Percentiles rank a stretch among this genome's conserved stretches.
phyloP scores from a whole-genome alignment of 2,888 invertebrate species.

The Caenorhabditis uteleia region DNA sequence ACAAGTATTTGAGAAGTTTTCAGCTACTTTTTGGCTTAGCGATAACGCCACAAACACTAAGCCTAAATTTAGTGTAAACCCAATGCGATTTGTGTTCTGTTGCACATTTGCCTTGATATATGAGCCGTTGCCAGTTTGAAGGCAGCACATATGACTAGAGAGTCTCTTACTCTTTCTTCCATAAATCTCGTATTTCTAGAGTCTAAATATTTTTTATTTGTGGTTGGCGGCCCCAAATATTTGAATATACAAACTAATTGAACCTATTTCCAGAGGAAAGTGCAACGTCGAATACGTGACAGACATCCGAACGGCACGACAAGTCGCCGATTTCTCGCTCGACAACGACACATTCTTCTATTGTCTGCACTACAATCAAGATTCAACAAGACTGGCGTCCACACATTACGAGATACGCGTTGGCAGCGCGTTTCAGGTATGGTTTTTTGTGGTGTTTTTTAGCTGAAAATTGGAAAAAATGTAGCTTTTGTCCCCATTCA shows the following conservation, averaged over 20 bases:
- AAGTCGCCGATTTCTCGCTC: conserved; percentile 71
- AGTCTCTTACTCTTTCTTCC: too few species aligned
- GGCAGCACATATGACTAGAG: too few species aligned
- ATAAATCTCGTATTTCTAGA: conserved; percentile 1
- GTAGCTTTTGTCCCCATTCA: neutral
- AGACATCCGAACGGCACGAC: conserved; percentile 71
- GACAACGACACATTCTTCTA: conserved; percentile 74
- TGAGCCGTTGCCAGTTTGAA: too few species aligned
- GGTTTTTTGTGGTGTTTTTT: neutral
- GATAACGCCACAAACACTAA: too few species aligned
- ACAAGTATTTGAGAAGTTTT: too few species aligned
- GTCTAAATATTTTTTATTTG: conserved; percentile 10
- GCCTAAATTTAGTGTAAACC: too few species aligned
- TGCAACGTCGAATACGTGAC: conserved; percentile 74
- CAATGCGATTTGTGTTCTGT: too few species aligned
- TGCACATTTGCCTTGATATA: too few species aligned
- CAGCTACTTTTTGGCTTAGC: too few species aligned
- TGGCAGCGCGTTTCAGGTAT: conserved; percentile 75
- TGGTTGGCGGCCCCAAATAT: neutral
- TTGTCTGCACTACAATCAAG: conserved; percentile 73
- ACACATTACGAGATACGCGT: conserved; percentile 75
- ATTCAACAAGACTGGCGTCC: conserved; percentile 74
- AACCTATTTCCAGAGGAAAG: conserved; percentile 73
- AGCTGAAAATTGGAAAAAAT: neutral
- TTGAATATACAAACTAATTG: neutral